Percentiles rank a stretch among this genome's conserved stretches.
phyloP scores from a whole-genome alignment of 1,140 invertebrate species.

The Pseudomyrmex concolor region DNA sequence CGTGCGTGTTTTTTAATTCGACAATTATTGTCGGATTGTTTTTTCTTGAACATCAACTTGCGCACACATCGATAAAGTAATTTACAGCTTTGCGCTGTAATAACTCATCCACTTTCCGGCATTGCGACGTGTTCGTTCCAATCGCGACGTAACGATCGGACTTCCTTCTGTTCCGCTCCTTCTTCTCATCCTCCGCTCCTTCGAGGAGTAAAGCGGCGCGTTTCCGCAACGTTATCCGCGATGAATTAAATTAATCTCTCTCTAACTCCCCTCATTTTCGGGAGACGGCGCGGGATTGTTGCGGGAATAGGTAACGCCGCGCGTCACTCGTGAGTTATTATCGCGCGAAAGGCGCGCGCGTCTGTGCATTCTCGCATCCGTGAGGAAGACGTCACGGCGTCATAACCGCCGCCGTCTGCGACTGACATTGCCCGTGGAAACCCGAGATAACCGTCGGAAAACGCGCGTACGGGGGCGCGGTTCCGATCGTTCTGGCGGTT shows the following conservation, averaged over 20 bases:
- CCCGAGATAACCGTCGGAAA: slow-evolving; percentile 63
- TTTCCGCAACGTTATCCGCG: slow-evolving; percentile 59
- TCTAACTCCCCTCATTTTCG: not conserved
- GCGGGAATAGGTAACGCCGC: slow-evolving; percentile 70
- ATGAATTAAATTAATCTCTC: slow-evolving; percentile 72
- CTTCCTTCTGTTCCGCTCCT: not conserved
- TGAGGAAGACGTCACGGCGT: slow-evolving; percentile 68
- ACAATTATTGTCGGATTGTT: not conserved
- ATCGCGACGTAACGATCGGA: slow-evolving; percentile 50
- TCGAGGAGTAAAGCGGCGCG: slow-evolving; percentile 35
- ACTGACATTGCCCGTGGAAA: slow-evolving; percentile 73
- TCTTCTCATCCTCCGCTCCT: not conserved
- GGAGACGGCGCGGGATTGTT: slow-evolving; percentile 65
- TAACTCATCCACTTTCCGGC: slow-evolving; percentile 29
- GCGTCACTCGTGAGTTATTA: slow-evolving; percentile 71
- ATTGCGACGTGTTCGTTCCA: slow-evolving; percentile 34
- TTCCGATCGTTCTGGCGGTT: slow-evolving; percentile 67
- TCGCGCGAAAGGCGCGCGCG: slow-evolving; percentile 61
- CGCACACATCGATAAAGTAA: slow-evolving; percentile 2
- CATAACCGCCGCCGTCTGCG: slow-evolving; percentile 68
- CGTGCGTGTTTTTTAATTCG: too few relatives aligned
- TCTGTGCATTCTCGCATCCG: slow-evolving; percentile 64
- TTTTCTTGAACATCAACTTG: slow-evolving; percentile 18
- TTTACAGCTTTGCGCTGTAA: slow-evolving; percentile 19
- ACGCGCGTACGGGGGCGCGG: slow-evolving; percentile 60